Evolutionary conservation across 30 jellyfish, hydroid and myxozoan species (phyloP), one percentile per base, ranked within the genome.

Genomic region (Pseudorhiza aurosa): DNA sequence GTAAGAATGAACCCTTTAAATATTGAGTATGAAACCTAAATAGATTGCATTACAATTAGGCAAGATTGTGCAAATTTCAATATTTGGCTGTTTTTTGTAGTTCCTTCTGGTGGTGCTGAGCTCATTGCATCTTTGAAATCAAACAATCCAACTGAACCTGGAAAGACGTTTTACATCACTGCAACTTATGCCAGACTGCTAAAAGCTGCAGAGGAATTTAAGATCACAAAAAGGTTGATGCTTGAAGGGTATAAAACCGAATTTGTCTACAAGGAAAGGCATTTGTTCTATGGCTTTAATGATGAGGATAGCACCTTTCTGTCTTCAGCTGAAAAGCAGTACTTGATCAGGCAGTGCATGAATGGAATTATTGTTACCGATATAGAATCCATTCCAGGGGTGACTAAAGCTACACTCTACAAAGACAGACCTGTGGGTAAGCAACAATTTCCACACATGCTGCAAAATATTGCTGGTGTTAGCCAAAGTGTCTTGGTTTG

Each of bases 351-450:
- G 72, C 84, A 74, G 69, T 68, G 87, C 43, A 60, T 94, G 67
- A 75, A 83, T 21, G 11, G 40, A 14, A 90, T 94, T 27, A 55
- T 47, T 24, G 85, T 95, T 27, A 76, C 72, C 12, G 94, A 78
- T 44, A 75, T 79, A 44, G 85, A 74, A 1, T 29, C 71, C 28
- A 63, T 87, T 4, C 99, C 99, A 25, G 93, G 96, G 10, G 88
- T 68, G 63, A 71, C 95, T 14, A 76, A 83, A 43, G 86, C 90
- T 3, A 94, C 90, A 32, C 31, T 87, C 35, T 87, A 78, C 45
- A 89, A 89, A 74, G 90, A 87, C 71, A 74, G 97, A 58, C 99
- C 99, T 21, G 81, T 94, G 17, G 87, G 99, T 94, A 77, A 82
- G 95, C n/a, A n/a, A n/a, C n/a, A n/a, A n/a, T n/a, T n/a, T n/a